A percentile compares a stretch with the other conserved stretches of the same genome.
Conservation (phyloP, 2,113 vertebrate species). For the Siphamia tubifer region DNA sequence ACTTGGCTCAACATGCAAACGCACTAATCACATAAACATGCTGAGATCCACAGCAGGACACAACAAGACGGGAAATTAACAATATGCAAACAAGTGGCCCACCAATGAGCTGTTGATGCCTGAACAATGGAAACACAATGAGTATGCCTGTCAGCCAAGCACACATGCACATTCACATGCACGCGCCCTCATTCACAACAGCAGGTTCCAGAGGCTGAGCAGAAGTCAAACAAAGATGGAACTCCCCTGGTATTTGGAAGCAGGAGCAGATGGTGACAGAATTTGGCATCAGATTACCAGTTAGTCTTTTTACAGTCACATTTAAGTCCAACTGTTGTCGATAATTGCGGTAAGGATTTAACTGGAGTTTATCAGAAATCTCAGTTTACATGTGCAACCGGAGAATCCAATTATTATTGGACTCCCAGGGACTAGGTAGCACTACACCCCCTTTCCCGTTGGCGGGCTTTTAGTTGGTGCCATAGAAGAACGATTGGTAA, state of each 20-base stretch:
- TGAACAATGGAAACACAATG: conserved; percentile 63
- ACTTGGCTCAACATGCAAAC: conserved; percentile 30
- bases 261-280: conserved; percentile 46
- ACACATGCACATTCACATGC: not conserved
- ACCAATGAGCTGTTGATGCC: conserved; percentile 51
- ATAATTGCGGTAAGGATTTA: too few relatives aligned
- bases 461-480: too few relatives aligned
- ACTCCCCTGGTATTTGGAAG: conserved; percentile 41
- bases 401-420: too few relatives aligned
- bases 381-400: too few relatives aligned
- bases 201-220: conserved; percentile 27
- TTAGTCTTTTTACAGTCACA: too few relatives aligned
- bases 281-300: conserved; percentile 35
- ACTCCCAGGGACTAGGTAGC: too few relatives aligned
- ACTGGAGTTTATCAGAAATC: too few relatives aligned
- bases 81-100: conserved; percentile 69
- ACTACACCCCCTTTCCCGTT: too few relatives aligned
- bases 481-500: too few relatives aligned
- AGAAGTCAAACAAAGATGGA: conserved; percentile 47
- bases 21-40: conserved; percentile 17
- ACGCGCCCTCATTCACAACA: conserved; percentile 9
- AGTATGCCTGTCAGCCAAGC: conserved; percentile 20
- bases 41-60: conserved; percentile 29
- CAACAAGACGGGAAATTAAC: conserved; percentile 63
- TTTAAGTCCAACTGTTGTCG: too few relatives aligned